Evolutionary conservation across 2,797 vertebrate genomes (phyloP), one percentile per base, ranked within the genome.

Genomic region (Miichthys miiuy): DNA sequence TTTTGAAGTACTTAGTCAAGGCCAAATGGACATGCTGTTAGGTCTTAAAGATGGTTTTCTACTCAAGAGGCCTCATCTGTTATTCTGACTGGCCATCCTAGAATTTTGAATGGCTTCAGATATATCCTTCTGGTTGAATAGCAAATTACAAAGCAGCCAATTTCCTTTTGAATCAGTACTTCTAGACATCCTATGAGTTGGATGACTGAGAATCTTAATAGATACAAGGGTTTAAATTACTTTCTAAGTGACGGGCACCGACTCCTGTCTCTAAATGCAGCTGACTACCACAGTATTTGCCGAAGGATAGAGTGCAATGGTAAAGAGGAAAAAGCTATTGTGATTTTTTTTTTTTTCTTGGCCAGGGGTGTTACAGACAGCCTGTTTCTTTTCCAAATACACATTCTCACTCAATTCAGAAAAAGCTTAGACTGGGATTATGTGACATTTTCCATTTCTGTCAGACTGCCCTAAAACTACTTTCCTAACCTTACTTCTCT

Each of bases 371-470:
- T 25, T 56, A 3, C 4, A 46, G n/a, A 51, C 17, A 23, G 21
- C 42, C 51, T 58, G 52, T 13, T 67, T 73, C 21, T 57, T 30
- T 50, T 64, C n/a, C 47, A 64, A 30, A 66, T 23, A 7, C 2
- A 34, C 4, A 41, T 21, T 56, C 34, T 64, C 30, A 14, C 41
- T 79, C 23, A 20, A 62, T n/a, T 57, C 16, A 48, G 47, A 71
- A 70, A 77, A 51, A 11, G 68, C 48, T 75, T 30, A 54, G 18
- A 63, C 20, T 74, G 61, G 18, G 48, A 81, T 84, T 76, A 60
- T 48, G 44, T 80, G 23, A 75, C 56, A 46, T 75, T 66, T 80
- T 65, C 61, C 41, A 71, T 80, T 57, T 73, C 21, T 55, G 34
- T 60, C 21, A 23, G 17, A 21, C 52, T 72, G 7, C n/a, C 34